phyloP scores from a whole-genome alignment of 2,113 vertebrate genomes.

The Nymphicus hollandicus region DNA sequence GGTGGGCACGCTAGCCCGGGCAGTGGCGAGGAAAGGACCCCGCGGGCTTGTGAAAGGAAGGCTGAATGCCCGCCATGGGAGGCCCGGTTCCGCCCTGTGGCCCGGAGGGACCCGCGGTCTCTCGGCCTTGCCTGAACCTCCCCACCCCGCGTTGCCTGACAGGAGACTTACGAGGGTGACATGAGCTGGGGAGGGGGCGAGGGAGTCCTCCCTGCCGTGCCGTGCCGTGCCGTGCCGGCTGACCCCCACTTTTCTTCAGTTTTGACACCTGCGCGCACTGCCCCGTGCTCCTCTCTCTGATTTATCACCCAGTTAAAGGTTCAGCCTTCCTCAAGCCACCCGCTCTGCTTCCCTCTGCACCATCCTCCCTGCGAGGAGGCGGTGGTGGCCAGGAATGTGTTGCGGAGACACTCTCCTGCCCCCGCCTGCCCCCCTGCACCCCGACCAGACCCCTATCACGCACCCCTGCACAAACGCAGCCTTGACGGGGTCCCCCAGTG shows the following conservation, averaged over 20 bases:
- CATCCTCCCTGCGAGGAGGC: background rate
- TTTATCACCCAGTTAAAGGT: constrained; percentile 71
- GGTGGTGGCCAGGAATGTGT: background rate
- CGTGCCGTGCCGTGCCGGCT: background rate
- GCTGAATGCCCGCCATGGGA: background rate
- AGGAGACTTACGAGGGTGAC: constrained; percentile 40
- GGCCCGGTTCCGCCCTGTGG: background rate
- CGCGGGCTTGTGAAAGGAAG: background rate
- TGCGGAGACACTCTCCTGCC: background rate
- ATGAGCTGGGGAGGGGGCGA: background rate
- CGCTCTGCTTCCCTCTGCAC: background rate
- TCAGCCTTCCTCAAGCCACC: constrained; percentile 44
- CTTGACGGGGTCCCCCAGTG: background rate
- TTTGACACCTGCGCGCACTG: constrained; percentile 75
- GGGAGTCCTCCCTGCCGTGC: constrained; percentile 37
- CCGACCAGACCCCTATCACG: background rate
- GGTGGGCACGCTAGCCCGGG: background rate
- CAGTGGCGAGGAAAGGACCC: background rate
- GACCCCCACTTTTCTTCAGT: constrained; percentile 53
- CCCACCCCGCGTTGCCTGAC: background rate
- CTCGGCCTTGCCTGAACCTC: background rate
- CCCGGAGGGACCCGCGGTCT: background rate
- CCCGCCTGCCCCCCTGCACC: too few species aligned
- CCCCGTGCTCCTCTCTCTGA: constrained; percentile 42
- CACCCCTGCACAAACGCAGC: background rate